A percentile compares a stretch with the other conserved stretches of the same genome.
Evolutionary conservation across 2,888 invertebrate genomes (phyloP).

Genomic region (Monoplex corrugatus): DNA sequence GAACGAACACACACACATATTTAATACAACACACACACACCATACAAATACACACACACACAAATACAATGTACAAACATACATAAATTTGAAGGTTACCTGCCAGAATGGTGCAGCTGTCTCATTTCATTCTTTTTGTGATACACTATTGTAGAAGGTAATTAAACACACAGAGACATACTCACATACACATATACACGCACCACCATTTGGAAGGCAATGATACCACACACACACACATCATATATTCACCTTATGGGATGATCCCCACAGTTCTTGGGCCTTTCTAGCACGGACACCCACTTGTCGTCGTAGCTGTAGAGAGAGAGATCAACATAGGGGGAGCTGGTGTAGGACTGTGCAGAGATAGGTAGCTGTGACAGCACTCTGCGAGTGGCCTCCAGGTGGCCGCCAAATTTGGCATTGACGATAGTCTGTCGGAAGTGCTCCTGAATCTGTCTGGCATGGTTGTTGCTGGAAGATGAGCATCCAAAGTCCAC

Average conservation of each 20-base stretch:
- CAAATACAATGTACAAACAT: too few relatives aligned
- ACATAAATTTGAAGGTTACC: too few relatives aligned
- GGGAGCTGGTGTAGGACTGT: constrained; percentile 95
- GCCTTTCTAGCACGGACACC: constrained; percentile 97
- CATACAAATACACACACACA: too few relatives aligned
- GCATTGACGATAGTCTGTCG: constrained; percentile 95
- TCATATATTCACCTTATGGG: constrained; percentile 88
- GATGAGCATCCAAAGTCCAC: constrained; percentile 95
- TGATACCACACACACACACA: neutral
- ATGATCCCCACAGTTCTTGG: constrained; percentile 95
- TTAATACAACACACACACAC: too few relatives aligned
- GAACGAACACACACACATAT: too few relatives aligned
- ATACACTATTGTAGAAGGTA: too few relatives aligned
- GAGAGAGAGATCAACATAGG: constrained; percentile 93
- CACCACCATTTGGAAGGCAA: too few relatives aligned
- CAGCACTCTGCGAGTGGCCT: constrained; percentile 93
- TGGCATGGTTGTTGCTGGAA: constrained; percentile 92
- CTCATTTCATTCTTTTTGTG: too few relatives aligned
- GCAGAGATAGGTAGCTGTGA: constrained; percentile 96
- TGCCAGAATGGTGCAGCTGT: too few relatives aligned
- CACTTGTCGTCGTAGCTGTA: constrained; percentile 98
- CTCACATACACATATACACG: too few relatives aligned
- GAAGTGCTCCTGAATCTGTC: constrained; percentile 87
- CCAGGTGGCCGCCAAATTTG: constrained; percentile 93
- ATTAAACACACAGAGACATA: too few relatives aligned